Evolutionary conservation across 2,888 invertebrate genomes (phyloP), one percentile per base, ranked within the genome.

Genomic region (Pollenia amentaria): DNA sequence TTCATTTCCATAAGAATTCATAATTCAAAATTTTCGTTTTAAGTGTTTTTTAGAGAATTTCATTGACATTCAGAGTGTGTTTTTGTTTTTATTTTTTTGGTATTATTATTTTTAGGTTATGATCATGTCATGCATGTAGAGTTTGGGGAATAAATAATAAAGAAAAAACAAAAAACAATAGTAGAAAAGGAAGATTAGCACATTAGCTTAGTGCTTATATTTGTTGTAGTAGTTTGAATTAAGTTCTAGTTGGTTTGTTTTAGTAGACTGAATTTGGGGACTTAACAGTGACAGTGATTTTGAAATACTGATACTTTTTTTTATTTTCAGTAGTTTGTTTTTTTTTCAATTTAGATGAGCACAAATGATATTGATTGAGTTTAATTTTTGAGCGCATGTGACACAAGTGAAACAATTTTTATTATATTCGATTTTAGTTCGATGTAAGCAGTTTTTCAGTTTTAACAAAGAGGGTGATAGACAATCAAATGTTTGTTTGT

Each of bases 221-320:
- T 60, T 51, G 29, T 70, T 73, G 57, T n/a, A 62, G 75, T 67
- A 44, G 65, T 81, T 87, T 67, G 79, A 48, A 77, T 84, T 82
- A 67, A 72, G 57, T 85, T 57, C 62, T 69, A 75, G 73, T 72
- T 78, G 83, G 80, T 88, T 84, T 73, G 62, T 62, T 85, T 85
- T 89, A 78, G 88, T 88, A 85, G 65, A 76, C 88, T 87, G 89
- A 89, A 38, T 72, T 88, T 86, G 77, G 82, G 67, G 80, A 84
- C 87, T 77, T 72, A 81, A 87, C 87, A 84, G 84, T 87, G 87
- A 84, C 69, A 73, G 87, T 87, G 87, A 87, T 38, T 51, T 69
- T 53, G 18, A 81, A 81, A 75, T 81, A 67, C 51, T 69, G 42
- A 67, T n/a, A 69, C 6, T 44, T 72, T 65, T 76, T 55, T 48